Conservation (phyloP, 2,797 vertebrate genomes). For the Rhabdophis nuchalis region DNA sequence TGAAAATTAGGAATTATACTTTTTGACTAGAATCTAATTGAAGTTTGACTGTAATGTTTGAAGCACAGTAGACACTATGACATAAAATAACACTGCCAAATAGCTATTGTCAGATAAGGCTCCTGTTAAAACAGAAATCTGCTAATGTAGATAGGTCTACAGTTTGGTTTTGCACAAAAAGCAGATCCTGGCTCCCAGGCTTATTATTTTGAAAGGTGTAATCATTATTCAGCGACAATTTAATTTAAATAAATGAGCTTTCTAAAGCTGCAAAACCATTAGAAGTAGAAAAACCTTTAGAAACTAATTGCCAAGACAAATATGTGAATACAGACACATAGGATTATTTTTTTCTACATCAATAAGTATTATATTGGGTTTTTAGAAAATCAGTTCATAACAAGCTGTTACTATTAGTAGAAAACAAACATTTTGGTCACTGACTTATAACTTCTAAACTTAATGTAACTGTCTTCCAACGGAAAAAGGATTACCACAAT, state of each 20-base stretch:
- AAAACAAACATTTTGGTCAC: not conserved
- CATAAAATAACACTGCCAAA: not conserved
- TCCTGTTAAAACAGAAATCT: not conserved
- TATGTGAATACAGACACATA: not conserved
- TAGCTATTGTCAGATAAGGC: not conserved
- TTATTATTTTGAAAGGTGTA: not conserved
- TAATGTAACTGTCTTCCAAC: not conserved
- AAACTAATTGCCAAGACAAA: not conserved
- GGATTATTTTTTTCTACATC: not conserved
- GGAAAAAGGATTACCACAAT: not conserved
- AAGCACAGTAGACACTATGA: not conserved
- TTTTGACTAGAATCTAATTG: not conserved
- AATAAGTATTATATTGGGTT: not conserved
- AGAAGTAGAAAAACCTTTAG: not conserved
- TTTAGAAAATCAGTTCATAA: not conserved
- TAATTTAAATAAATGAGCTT: not conserved
- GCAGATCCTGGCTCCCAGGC: too few species aligned
- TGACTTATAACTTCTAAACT: not conserved
- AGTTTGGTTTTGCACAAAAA: not conserved
- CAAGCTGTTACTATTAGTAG: not conserved
- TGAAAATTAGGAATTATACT: not conserved
- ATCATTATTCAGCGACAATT: not conserved
- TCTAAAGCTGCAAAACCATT: not conserved
- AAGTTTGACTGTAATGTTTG: not conserved
- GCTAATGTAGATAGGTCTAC: not conserved